A percentile compares a stretch with the other conserved stretches of the same genome.
Evolutionary conservation across 2,888 invertebrate genomes (phyloP).

Genomic region (Limnephilus marmoratus): DNA sequence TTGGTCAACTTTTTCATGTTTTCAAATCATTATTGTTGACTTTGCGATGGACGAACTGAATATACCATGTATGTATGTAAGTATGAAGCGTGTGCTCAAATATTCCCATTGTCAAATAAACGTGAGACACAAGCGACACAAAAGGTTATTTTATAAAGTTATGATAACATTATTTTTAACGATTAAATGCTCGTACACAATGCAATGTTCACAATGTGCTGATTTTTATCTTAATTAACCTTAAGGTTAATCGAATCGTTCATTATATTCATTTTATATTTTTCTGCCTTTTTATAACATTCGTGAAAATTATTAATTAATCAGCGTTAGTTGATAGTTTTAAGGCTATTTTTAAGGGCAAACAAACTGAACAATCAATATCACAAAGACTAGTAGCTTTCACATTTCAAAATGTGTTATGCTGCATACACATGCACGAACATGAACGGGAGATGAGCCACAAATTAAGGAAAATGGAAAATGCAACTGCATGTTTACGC

Average conservation of each 20-base stretch:
- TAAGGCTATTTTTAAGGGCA: background rate
- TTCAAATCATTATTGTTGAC: constrained; percentile 55
- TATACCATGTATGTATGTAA: background rate
- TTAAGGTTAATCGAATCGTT: constrained; percentile 22
- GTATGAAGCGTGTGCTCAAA: constrained; percentile 55
- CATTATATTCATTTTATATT: background rate
- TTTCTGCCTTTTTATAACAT: background rate
- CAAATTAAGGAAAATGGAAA: no score
- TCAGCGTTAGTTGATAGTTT: background rate
- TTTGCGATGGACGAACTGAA: constrained; percentile 39
- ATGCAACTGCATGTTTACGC: no score
- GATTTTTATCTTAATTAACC: constrained; percentile 16
- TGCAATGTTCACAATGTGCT: constrained; percentile 6
- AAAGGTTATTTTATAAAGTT: constrained; percentile 37
- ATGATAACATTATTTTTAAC: constrained; percentile 35
- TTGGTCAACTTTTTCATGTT: constrained; percentile 56
- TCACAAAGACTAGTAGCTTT: background rate
- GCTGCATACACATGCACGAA: no score
- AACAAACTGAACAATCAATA: background rate
- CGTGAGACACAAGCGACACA: constrained; percentile 56
- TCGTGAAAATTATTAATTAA: background rate
- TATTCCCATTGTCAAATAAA: constrained; percentile 56
- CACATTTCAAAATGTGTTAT: background rate
- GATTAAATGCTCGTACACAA: constrained; percentile 14
- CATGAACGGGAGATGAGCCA: no score